Conservation (phyloP, 2,797 vertebrate species). For the Manis pentadactyla region DNA sequence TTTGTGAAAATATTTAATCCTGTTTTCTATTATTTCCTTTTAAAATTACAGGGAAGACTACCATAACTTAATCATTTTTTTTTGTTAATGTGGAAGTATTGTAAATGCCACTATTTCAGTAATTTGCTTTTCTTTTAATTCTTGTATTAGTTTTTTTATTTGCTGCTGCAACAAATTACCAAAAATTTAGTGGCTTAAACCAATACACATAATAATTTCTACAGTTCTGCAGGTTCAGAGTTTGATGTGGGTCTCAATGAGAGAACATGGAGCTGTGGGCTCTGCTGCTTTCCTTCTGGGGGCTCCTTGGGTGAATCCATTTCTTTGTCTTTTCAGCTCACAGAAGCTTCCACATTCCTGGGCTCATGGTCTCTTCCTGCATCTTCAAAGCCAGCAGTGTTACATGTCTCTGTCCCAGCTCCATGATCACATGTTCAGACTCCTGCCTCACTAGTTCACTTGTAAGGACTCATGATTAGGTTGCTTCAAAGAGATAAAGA, state of each 20-base stretch:
- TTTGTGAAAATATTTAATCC: not conserved
- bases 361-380: not conserved
- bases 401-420: not conserved
- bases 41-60: not conserved
- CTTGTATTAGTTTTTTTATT: not conserved
- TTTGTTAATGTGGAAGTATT: slow-evolving; percentile 9
- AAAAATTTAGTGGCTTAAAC: not conserved
- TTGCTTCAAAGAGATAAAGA: not conserved
- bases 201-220: not conserved
- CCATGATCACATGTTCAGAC: not conserved
- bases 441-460: not conserved
- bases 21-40: not conserved
- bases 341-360: not conserved
- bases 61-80: not conserved
- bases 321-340: not conserved
- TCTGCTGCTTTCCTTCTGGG: not conserved
- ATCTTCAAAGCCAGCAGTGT: not conserved
- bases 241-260: not conserved
- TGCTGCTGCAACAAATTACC: not conserved
- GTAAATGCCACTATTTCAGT: slow-evolving; percentile 18
- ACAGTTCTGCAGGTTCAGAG: not conserved
- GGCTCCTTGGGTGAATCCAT: not conserved
- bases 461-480: not conserved
- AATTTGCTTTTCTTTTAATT: not conserved
- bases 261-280: not conserved